Percentiles rank a stretch among this genome's conserved stretches.
Evolutionary conservation across 1,140 invertebrate genomes (phyloP).

Genomic region (Eumaeus atala): DNA sequence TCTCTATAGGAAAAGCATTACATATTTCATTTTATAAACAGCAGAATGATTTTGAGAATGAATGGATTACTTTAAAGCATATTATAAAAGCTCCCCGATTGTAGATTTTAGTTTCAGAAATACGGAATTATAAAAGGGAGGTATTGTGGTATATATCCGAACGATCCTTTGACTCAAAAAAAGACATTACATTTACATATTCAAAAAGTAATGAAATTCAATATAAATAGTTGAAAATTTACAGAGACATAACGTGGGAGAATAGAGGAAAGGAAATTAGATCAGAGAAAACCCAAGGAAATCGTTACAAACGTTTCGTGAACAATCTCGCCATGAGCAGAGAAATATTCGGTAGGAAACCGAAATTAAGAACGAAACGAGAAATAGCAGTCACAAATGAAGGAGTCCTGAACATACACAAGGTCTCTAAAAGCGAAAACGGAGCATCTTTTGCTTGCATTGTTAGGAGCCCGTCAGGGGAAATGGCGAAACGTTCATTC

Average conservation of each 20-base stretch:
- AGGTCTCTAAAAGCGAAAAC: constrained; percentile 79
- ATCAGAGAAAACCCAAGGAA: constrained; percentile 41
- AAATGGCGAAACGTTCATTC: constrained; percentile 82
- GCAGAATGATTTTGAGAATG: too few relatives aligned
- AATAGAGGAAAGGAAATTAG: constrained; percentile 64
- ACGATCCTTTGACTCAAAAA: too few relatives aligned
- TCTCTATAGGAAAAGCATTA: too few relatives aligned
- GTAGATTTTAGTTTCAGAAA: too few relatives aligned
- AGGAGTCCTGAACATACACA: constrained; percentile 80
- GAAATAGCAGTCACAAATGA: constrained; percentile 45
- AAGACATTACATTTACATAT: too few relatives aligned
- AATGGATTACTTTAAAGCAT: too few relatives aligned
- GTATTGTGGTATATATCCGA: too few relatives aligned
- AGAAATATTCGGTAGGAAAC: constrained; percentile 66
- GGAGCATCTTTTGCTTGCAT: constrained; percentile 88
- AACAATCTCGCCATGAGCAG: constrained; percentile 42
- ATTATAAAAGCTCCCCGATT: too few relatives aligned
- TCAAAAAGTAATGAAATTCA: neutral
- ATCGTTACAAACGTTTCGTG: constrained; percentile 48
- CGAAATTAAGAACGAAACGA: constrained; percentile 63
- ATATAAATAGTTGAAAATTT: constrained; percentile 18
- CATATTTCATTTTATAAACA: too few relatives aligned
- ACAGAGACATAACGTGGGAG: constrained; percentile 70
- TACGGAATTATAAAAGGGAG: too few relatives aligned
- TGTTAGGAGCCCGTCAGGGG: constrained; percentile 84